Evolutionary conservation across 2,113 vertebrate species (phyloP).

Genomic region (Heterotis niloticus): DNA sequence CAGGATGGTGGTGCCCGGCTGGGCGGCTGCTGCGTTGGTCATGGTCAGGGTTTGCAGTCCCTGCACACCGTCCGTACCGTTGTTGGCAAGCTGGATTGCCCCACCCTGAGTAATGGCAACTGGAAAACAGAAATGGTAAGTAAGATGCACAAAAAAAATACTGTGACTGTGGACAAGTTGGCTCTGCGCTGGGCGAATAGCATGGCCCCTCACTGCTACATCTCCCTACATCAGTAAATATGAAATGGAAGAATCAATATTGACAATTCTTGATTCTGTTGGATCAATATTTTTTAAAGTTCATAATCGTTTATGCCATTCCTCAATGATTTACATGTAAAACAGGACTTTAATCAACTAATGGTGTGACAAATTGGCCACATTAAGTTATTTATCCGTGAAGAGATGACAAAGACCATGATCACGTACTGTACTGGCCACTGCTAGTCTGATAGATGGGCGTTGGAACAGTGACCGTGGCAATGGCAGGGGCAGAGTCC

Average conservation of each 20-base stretch:
- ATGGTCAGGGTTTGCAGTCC: constrained; percentile 93
- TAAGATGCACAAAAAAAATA: neutral
- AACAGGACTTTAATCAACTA: too few relatives aligned
- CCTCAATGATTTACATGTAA: too few relatives aligned
- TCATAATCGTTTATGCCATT: too few relatives aligned
- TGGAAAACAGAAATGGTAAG: constrained; percentile 49
- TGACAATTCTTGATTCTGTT: too few relatives aligned
- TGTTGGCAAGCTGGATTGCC: constrained; percentile 95
- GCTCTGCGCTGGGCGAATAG: too few relatives aligned
- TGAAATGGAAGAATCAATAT: too few relatives aligned
- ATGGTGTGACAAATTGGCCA: too few relatives aligned
- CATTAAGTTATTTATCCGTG: neutral
- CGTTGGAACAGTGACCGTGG: constrained; percentile 95
- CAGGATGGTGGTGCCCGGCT: constrained; percentile 89
- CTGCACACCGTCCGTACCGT: constrained; percentile 93
- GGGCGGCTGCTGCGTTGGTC: constrained; percentile 82
- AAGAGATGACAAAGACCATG: too few relatives aligned
- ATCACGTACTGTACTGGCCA: constrained; percentile 92
- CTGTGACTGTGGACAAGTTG: too few relatives aligned
- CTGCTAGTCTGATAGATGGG: constrained; percentile 99
- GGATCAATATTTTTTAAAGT: too few relatives aligned
- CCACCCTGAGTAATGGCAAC: constrained; percentile 97
- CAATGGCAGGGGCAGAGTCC: constrained; percentile 86
- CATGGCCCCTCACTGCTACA: too few relatives aligned
- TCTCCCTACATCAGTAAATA: too few relatives aligned